Evolutionary conservation across 2,113 vertebrate genomes (phyloP).

Genomic region (Sinocyclocheilus anshuiensis): DNA sequence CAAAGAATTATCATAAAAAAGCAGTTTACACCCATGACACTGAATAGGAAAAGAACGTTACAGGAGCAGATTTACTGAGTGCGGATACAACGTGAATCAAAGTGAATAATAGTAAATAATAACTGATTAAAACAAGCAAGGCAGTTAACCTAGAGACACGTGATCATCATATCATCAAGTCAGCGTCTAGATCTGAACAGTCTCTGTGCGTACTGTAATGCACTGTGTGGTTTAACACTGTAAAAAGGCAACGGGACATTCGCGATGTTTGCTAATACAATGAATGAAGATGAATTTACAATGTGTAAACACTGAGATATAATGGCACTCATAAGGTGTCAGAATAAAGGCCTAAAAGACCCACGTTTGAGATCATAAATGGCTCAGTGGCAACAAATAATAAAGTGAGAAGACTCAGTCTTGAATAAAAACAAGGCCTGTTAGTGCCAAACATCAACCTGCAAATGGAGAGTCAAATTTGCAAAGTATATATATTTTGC

Average conservation of each 20-base stretch:
- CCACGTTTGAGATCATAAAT: not conserved
- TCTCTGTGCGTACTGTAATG: constrained; percentile 33
- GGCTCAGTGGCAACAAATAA: constrained; percentile 8
- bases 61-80: constrained; percentile 64
- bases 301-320: constrained; percentile 22
- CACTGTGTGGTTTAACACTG: constrained; percentile 30
- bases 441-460: not conserved
- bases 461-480: not conserved
- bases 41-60: constrained; percentile 36
- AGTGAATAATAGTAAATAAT: constrained; percentile 43
- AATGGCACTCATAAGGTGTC: constrained; percentile 23
- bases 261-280: not conserved
- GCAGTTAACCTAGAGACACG: constrained; percentile 36
- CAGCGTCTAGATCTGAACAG: constrained; percentile 21
- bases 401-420: not conserved
- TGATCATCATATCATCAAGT: constrained; percentile 16
- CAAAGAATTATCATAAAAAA: constrained; percentile 62
- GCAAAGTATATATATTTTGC: too few species aligned
- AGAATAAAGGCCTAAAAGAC: constrained; percentile 5
- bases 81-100: constrained; percentile 47
- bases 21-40: constrained; percentile 64
- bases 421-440: not conserved
- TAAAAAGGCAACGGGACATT: constrained; percentile 19
- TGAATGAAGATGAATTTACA: not conserved
- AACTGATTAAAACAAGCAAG: constrained; percentile 45